Base-by-base conservation (phyloP, 1,140 invertebrate species). In the Calephelis nemesis region DNA sequence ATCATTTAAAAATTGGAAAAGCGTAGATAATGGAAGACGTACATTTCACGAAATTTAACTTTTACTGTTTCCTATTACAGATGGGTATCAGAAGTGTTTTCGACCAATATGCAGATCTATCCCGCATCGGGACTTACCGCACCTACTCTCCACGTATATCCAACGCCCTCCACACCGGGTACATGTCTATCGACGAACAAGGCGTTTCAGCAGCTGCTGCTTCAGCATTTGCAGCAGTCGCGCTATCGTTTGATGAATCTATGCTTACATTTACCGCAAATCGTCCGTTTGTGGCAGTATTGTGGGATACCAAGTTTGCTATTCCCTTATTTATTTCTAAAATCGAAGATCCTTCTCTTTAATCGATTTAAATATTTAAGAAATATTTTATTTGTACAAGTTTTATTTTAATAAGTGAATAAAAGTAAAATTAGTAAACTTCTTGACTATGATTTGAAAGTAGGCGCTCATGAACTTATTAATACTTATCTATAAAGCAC, bases 181-280 rank as follows among this genome's bases (percentile, higher is more conserved):
- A 93, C 74, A 93, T 97, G 63, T 93, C 95, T 62, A 93, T 97
- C 0, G 95, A 96, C 71, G 96, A 97, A 82, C 85, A 95, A 72
- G 96, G 96, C 15, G 95, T 93, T 7, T 91, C 94, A 52, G 95
- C 96, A 30, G 93, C 95, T 4, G 95, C 95, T 7, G 94, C 94
- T 4, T 95, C 96, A 70, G 92, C 93, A 76, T 92, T 92, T 47
- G 78, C 86, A 15, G 92, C 94, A 1, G 90, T 95, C 49, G 94
- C 95, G 4, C 76, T 95, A 42, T 95, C 95, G 74, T 92, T 92
- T 12, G 83, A 92, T 7, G 90, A 92, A 42, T 82, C 83, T 47
- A 91, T 78, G 13, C 67, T 85, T 0, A 67, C 71, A 5, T 89
- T 97, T 74, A 90, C 74, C 58, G 94, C 93, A 9, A 92, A 96